phyloP scores from a whole-genome alignment of 2,888 invertebrate species.

The Eucera pruinosa region DNA sequence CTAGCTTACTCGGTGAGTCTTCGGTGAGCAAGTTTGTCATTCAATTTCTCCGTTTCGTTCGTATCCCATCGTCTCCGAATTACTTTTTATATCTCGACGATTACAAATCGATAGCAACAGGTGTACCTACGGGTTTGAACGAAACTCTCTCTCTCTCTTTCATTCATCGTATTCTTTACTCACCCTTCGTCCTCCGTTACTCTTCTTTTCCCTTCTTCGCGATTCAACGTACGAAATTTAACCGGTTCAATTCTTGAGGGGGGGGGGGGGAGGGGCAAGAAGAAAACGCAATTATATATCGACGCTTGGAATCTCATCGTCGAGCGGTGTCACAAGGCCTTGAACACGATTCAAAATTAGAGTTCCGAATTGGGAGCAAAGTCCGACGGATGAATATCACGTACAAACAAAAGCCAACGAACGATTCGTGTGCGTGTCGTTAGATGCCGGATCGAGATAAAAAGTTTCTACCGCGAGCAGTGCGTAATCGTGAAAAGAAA shows the following conservation, averaged over 20 bases:
- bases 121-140: constrained; percentile 34
- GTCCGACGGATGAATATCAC: constrained; percentile 11
- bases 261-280: too few relatives aligned
- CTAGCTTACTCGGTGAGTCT: constrained; percentile 83
- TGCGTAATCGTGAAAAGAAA: neutral
- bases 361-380: constrained; percentile 21
- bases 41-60: constrained; percentile 32
- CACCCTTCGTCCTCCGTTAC: neutral
- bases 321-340: too few relatives aligned
- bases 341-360: constrained; percentile 15
- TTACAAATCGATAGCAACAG: neutral
- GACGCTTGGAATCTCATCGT: constrained; percentile 1
- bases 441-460: constrained; percentile 22
- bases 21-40: constrained; percentile 77
- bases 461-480: neutral
- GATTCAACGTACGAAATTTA: too few relatives aligned
- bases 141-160: neutral
- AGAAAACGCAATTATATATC: constrained; percentile 16
- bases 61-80: too few relatives aligned
- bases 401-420: constrained; percentile 7
- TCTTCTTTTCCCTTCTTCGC: too few relatives aligned
- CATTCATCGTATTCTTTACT: too few relatives aligned
- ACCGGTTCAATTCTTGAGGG: too few relatives aligned
- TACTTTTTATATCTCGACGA: too few relatives aligned
- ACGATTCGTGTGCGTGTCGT: neutral